These are phyloP conservation scores for Pachycephus smyrnensis DNA, from an alignment of 2,888 invertebrate species.

Conservation along the genomic window DNA sequence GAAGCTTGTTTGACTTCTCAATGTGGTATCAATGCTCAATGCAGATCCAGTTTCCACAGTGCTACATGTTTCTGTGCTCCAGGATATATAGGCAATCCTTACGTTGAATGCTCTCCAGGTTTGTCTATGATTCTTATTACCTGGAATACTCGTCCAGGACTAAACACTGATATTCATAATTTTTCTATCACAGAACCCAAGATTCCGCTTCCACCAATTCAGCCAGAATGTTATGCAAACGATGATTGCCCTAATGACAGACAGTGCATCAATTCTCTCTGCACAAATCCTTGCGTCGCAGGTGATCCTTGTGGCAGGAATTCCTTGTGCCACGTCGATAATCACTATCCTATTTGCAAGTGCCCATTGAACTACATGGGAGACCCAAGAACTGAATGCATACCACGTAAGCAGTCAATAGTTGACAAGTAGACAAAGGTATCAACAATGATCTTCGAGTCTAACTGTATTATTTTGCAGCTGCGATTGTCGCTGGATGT, in stretches of 20 bases:
- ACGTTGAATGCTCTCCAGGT: constrained; percentile 79
- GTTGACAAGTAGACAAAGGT: not conserved
- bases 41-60: constrained; percentile 80
- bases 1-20: constrained; percentile 82
- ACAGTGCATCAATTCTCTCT: constrained; percentile 81
- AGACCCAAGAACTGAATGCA: constrained; percentile 78
- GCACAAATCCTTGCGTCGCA: constrained; percentile 81
- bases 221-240: constrained; percentile 80
- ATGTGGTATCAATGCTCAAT: constrained; percentile 87
- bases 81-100: constrained; percentile 83
- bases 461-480: constrained; percentile 50
- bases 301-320: constrained; percentile 80
- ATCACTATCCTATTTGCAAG: constrained; percentile 81
- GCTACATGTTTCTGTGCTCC: constrained; percentile 83
- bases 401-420: constrained; percentile 77
- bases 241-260: constrained; percentile 82
- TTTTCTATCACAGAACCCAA: constrained; percentile 46
- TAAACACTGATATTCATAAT: not conserved
- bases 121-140: constrained; percentile 41
- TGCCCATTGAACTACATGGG: constrained; percentile 86
- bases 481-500: constrained; percentile 78
- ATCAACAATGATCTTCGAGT: not conserved
- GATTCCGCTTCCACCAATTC: constrained; percentile 47
- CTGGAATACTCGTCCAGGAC: not conserved
- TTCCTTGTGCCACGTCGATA: constrained; percentile 85